phyloP scores from a whole-genome alignment of 2,113 vertebrate genomes.

The Gnathochromis pfefferi region DNA sequence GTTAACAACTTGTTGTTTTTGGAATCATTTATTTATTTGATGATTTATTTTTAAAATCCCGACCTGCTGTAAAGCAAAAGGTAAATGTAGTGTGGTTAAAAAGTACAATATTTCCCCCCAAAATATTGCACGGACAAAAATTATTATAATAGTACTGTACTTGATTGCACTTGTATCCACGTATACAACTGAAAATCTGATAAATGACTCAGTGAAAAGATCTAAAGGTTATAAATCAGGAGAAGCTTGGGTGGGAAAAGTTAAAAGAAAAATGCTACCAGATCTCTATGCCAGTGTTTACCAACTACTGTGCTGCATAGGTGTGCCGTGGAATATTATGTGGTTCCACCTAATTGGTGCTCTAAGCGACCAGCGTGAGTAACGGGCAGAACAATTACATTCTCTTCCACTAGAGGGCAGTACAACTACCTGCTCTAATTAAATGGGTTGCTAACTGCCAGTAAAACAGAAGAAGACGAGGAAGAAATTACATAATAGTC shows the following conservation, averaged over 20 bases:
- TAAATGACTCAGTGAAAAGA: neutral
- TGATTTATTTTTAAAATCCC: neutral
- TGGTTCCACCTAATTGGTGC: neutral
- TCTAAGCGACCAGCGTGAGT: neutral
- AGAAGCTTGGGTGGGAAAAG: rapidly evolving
- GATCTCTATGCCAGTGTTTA: neutral
- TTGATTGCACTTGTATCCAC: neutral
- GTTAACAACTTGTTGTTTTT: neutral
- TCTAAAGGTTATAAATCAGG: neutral
- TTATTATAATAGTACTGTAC: neutral
- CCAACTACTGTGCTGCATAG: neutral
- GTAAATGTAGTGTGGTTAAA: neutral
- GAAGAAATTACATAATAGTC: neutral
- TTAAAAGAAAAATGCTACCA: neutral
- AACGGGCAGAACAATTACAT: neutral
- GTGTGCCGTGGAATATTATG: neutral
- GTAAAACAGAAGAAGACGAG: neutral
- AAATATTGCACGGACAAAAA: neutral
- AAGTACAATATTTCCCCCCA: rapidly evolving
- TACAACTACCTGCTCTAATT: neutral
- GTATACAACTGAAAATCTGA: neutral
- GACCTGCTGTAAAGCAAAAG: neutral
- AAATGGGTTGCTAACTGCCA: neutral
- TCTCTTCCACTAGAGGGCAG: neutral
- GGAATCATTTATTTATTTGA: neutral